Conservation (phyloP, 2,888 invertebrate species). For the Hyles lineata region DNA sequence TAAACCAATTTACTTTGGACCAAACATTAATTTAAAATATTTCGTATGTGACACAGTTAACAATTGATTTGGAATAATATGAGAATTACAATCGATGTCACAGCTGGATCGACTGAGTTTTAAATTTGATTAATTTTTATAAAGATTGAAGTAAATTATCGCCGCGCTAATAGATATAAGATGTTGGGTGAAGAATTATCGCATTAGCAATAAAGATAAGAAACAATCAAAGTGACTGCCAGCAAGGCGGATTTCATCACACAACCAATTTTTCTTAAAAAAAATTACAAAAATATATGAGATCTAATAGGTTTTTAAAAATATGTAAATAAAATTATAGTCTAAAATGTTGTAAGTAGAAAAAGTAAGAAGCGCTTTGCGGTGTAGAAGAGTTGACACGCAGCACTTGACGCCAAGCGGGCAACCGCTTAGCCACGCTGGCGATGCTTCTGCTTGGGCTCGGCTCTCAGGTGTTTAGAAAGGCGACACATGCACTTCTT, state of each 20-base stretch:
- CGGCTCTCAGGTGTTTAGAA: not conserved
- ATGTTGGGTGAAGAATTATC: not conserved
- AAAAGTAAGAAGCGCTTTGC: not conserved
- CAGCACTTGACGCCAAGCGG: not conserved
- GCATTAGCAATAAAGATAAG: constrained; percentile 6
- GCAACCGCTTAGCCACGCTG: not conserved
- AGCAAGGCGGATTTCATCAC: not conserved
- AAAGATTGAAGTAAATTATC: not conserved
- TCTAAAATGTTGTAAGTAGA: not conserved
- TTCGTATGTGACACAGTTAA: not conserved
- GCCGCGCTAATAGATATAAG: not conserved
- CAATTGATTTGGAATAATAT: not conserved
- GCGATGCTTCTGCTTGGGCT: not conserved
- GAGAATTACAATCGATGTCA: too few species aligned
- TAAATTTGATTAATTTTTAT: not conserved
- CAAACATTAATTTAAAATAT: not conserved
- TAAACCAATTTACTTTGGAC: not conserved
- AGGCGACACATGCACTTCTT: not conserved
- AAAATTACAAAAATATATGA: not conserved
- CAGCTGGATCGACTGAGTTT: too few species aligned
- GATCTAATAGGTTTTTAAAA: not conserved
- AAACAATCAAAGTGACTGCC: not conserved
- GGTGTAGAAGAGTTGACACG: not conserved
- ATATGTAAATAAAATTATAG: not conserved
- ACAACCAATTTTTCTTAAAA: not conserved